Conservation (phyloP, 1,140 invertebrate genomes). For the Drosophila novamexicana region DNA sequence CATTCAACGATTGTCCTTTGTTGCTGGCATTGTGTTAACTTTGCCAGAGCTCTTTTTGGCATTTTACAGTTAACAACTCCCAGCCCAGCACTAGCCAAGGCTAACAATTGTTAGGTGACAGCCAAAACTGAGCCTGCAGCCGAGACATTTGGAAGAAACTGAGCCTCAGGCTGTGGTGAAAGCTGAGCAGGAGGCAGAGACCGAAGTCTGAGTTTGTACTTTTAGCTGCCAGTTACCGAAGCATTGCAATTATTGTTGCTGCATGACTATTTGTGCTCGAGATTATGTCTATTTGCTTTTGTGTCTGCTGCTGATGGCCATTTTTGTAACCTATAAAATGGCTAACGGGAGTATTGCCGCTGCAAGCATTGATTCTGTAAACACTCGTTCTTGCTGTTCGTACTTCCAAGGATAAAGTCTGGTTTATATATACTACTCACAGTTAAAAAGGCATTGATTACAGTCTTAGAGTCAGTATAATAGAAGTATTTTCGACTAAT, state of each 20-base stretch:
- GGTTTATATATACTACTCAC: no score
- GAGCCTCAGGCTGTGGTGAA: neutral
- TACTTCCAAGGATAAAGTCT: no score
- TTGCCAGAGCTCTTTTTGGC: slow-evolving; percentile 21
- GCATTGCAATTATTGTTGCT: slow-evolving; percentile 66
- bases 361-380: neutral
- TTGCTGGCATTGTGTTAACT: slow-evolving; percentile 69
- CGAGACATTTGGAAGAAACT: neutral
- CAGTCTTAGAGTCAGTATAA: no score
- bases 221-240: slow-evolving; percentile 36
- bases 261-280: slow-evolving; percentile 62
- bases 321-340: neutral
- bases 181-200: neutral
- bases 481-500: no score
- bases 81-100: neutral
- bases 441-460: no score
- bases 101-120: neutral
- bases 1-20: slow-evolving; percentile 79
- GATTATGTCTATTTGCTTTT: slow-evolving; percentile 68
- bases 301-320: neutral
- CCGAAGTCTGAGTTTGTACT: slow-evolving; percentile 2
- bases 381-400: no score
- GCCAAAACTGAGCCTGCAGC: neutral
- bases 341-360: no score
- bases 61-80: slow-evolving; percentile 18